Evolutionary conservation across 2,113 vertebrate species (phyloP).

Genomic region (Trichomycterus rosablanca): DNA sequence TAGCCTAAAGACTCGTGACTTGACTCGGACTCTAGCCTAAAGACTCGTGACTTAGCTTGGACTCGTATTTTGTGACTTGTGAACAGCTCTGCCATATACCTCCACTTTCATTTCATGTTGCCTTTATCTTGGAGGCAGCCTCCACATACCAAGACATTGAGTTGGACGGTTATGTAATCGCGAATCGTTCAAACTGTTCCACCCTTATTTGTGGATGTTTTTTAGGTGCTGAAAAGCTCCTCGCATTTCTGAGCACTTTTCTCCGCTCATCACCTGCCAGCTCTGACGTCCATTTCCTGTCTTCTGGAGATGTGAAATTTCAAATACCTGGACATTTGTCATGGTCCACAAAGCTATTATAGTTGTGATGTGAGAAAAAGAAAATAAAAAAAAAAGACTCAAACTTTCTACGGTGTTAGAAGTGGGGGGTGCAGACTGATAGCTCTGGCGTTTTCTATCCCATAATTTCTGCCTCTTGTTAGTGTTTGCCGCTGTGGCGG

Average conservation of each 20-base stretch:
- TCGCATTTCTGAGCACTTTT: constrained; percentile 64
- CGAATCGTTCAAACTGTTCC: neutral
- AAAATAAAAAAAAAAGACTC: constrained; percentile 6
- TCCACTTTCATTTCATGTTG: too few relatives aligned
- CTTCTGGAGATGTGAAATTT: constrained; percentile 72
- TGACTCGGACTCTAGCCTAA: too few relatives aligned
- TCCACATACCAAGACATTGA: too few relatives aligned
- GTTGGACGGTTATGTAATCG: too few relatives aligned
- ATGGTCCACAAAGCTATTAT: constrained; percentile 69
- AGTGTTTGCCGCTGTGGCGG: constrained; percentile 45
- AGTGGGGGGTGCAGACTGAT: constrained; percentile 20
- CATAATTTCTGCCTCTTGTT: constrained; percentile 51
- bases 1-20: too few relatives aligned
- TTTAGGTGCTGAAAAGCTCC: constrained; percentile 20
- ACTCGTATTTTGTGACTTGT: too few relatives aligned
- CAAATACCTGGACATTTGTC: constrained; percentile 73
- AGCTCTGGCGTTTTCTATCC: constrained; percentile 47
- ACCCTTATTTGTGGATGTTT: neutral
- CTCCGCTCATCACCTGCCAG: constrained; percentile 58
- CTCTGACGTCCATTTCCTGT: constrained; percentile 71
- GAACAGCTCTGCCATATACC: too few relatives aligned
- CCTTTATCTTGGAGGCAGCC: too few relatives aligned
- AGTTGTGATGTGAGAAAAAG: constrained; percentile 46
- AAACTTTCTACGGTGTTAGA: constrained; percentile 40
- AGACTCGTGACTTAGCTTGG: too few relatives aligned